Conservation (phyloP, 2,113 vertebrate species). For the Pterocles orientalis region DNA sequence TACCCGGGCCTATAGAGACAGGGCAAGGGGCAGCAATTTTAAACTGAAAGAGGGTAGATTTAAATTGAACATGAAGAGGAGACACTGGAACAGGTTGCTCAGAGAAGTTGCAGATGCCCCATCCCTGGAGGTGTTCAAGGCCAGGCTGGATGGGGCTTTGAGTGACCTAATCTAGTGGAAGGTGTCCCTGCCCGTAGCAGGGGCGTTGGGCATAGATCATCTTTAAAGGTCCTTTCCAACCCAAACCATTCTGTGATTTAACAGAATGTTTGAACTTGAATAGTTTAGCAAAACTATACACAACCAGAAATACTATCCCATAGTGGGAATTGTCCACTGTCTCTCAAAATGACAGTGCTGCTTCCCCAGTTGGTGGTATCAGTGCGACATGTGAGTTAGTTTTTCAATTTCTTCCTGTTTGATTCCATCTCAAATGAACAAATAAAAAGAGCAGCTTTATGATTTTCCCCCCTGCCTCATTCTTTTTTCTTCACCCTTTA, state of each 20-base stretch:
- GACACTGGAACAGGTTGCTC: neutral
- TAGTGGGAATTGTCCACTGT: neutral
- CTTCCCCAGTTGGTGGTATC: neutral
- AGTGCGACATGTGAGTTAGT: neutral
- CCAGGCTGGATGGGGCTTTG: neutral
- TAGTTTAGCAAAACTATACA: neutral
- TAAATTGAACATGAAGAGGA: neutral
- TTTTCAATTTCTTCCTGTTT: neutral
- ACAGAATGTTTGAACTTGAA: neutral
- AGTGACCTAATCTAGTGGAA: neutral
- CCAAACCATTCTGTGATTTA: neutral
- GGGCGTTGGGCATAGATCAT: neutral
- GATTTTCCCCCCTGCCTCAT: neutral
- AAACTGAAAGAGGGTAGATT: neutral
- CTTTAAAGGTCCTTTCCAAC: neutral
- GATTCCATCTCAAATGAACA: neutral
- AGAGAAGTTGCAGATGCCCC: neutral
- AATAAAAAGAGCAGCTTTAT: neutral
- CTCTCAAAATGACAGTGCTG: neutral
- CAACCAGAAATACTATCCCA: neutral
- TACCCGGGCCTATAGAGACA: neutral
- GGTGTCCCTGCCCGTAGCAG: neutral
- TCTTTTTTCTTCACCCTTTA: neutral
- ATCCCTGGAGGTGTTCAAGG: neutral
- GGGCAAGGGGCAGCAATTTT: neutral